Evolutionary conservation across 2,888 invertebrate genomes (phyloP), one percentile per base, ranked within the genome.

Genomic region (Platyscelio sp.): DNA sequence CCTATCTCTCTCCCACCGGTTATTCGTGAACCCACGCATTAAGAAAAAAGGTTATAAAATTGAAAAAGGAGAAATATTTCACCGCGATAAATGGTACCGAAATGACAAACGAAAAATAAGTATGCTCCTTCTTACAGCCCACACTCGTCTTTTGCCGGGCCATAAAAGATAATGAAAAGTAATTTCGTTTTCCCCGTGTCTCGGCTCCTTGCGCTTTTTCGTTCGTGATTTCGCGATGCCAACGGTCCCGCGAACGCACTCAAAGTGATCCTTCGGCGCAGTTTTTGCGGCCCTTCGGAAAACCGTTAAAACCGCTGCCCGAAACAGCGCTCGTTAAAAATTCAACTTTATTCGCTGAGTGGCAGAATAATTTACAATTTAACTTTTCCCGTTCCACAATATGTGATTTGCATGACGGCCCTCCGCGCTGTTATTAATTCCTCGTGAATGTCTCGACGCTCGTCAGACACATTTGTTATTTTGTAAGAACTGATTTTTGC

Each of bases 121-220:
- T 67, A 76, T 46, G 67, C 65, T 43, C 56, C 40, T 70, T 26
- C 60, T 43, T 27, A 20, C 71, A 58, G 20, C 38, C 40, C 61
- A 60, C 49, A 43, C 63, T 71, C 78, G 46, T 71, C 78, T 46
- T 63, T 56, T 40, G n/a, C 29, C 20, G 33, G 26, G 46, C 33
- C 71, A 65, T 71, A 71, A 79, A 79, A 79, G 18, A 71, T 79
- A 72, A 79, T 72, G 79, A 79, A 79, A 79, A 67, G 79, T 65
- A 72, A 79, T 72, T 79, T 79, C 26, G 67, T 60, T 71, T 67
- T 43, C 27, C 51, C 61, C 72, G 51, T 27, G 29, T 67, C 60
- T 76, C 75, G 56, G 63, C 71, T 80, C 33, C 80, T 70, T 68
- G 70, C 63, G 13, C 27, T 51, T 56, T 56, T 75, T 51, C 29